Evolutionary conservation across 1,140 invertebrate species (phyloP).

Genomic region (Campoletis sonorensis): DNA sequence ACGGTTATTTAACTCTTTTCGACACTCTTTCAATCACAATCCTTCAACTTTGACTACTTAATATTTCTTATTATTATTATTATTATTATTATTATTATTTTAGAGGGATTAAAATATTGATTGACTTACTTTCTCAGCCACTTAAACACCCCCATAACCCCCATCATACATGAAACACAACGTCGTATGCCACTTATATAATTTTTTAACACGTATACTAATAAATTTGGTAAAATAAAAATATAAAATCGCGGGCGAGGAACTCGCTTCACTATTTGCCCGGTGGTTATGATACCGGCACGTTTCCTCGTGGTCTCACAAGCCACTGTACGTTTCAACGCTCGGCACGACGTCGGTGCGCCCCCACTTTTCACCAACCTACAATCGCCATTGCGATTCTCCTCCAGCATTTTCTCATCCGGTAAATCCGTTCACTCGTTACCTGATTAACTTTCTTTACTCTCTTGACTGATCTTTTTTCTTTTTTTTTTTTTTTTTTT

Average conservation of each 20-base stretch:
- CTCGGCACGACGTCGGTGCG: slow-evolving; percentile 26
- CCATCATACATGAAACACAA: slow-evolving; percentile 59
- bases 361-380: slow-evolving; percentile 44
- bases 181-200: slow-evolving; percentile 30
- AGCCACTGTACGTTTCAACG: slow-evolving; percentile 46
- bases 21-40: not conserved
- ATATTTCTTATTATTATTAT: not conserved
- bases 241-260: not conserved
- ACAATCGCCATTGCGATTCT: slow-evolving; percentile 44
- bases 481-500: not conserved
- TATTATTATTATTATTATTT: not conserved
- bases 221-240: slow-evolving; percentile 22
- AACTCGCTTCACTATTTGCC: slow-evolving; percentile 52
- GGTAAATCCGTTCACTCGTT: slow-evolving; percentile 36
- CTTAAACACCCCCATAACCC: slow-evolving; percentile 66
- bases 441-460: not conserved
- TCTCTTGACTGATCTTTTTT: not conserved
- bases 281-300: slow-evolving; percentile 52
- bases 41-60: not conserved
- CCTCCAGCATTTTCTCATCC: slow-evolving; percentile 32
- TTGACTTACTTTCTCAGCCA: slow-evolving; percentile 68
- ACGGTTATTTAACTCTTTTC: no score
- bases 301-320: slow-evolving; percentile 45
- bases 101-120: not conserved
- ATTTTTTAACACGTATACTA: not conserved